Evolutionary conservation across 2,113 vertebrate genomes (phyloP).

Genomic region (Tetrao urogallus): DNA sequence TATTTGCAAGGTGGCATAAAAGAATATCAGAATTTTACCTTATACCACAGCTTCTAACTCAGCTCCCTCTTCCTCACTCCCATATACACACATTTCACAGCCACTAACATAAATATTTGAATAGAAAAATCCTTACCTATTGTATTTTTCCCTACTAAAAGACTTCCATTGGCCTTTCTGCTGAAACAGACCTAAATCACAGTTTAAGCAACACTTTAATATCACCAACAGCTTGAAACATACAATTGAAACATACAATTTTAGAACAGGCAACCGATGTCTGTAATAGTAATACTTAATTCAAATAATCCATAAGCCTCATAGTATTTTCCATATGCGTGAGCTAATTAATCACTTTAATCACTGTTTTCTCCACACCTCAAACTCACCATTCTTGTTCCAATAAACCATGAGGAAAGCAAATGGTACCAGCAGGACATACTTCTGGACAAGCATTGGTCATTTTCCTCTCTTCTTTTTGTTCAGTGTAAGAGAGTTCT

Average conservation of each 20-base stretch:
- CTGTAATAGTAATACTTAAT: not conserved
- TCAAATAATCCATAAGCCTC: not conserved
- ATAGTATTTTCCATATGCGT: not conserved
- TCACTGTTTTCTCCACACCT: not conserved
- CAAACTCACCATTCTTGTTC: not conserved
- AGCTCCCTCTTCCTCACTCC: not conserved
- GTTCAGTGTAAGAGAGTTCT: not conserved
- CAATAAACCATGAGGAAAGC: not conserved
- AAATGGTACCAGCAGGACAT: fast-evolving
- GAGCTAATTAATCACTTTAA: constrained; percentile 5
- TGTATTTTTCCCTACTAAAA: not conserved
- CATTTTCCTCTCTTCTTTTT: not conserved
- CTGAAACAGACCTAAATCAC: not conserved
- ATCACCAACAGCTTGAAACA: not conserved
- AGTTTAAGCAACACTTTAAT: not conserved
- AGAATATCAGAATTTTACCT: constrained; percentile 27
- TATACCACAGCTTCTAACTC: not conserved
- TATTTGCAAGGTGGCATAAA: not conserved
- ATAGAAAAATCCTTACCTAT: not conserved
- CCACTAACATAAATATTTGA: not conserved
- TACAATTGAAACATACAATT: not conserved
- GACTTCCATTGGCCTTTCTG: not conserved
- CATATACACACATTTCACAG: not conserved
- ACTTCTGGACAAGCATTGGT: not conserved
- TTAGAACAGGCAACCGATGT: not conserved